Percentiles rank a stretch among this genome's conserved stretches.
phyloP scores from a whole-genome alignment of 2,113 vertebrate species.

The Nicator chloris region DNA sequence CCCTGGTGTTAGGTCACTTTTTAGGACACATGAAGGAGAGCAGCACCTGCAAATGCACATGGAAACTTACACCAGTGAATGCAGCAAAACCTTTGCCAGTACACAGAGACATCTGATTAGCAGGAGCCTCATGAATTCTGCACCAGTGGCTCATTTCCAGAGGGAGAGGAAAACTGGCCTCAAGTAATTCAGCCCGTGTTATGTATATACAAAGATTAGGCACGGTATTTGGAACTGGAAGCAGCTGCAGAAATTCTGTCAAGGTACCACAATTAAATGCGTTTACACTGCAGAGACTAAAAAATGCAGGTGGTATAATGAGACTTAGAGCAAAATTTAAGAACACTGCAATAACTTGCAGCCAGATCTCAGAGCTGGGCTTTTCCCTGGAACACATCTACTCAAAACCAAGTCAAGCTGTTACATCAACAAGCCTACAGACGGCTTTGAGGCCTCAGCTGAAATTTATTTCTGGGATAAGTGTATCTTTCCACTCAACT shows the following conservation, averaged over 20 bases:
- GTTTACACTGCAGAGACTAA: background rate
- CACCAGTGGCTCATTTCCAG: background rate
- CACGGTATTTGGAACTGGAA: background rate
- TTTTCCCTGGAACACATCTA: background rate
- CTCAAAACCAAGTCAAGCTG: background rate
- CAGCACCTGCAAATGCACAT: background rate
- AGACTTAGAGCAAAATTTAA: background rate
- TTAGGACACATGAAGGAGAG: background rate
- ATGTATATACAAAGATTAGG: background rate
- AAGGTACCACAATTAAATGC: background rate
- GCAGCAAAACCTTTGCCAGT: background rate
- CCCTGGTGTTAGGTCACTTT: background rate
- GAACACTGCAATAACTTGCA: background rate
- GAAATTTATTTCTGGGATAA: background rate
- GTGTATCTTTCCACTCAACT: background rate
- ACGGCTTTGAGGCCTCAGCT: background rate
- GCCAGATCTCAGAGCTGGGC: background rate
- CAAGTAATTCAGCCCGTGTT: background rate
- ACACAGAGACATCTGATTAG: background rate
- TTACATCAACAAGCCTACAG: background rate
- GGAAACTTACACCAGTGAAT: background rate
- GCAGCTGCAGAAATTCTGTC: background rate
- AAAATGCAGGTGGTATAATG: background rate
- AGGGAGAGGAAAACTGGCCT: background rate
- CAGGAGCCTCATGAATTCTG: background rate